Conservation (phyloP, 2,888 invertebrate genomes). For the Lepas anatifera region DNA sequence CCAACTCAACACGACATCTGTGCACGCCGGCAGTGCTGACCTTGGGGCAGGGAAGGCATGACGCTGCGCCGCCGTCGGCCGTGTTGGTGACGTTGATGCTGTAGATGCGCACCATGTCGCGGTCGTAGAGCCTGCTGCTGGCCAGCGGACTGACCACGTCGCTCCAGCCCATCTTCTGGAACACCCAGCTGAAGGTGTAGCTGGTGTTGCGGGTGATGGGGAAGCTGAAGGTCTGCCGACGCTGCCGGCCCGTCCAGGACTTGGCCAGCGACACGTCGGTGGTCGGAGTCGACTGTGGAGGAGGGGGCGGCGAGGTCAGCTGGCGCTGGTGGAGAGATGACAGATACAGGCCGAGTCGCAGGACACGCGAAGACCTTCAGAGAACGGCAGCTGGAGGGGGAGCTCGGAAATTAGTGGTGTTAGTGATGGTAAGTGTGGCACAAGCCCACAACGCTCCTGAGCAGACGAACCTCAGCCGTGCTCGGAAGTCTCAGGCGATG, state of each 20-base stretch:
- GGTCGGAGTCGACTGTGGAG: slow-evolving; percentile 32
- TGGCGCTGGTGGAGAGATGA: too few relatives aligned
- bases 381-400: too few relatives aligned
- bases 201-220: slow-evolving; percentile 35
- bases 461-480: too few relatives aligned
- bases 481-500: too few relatives aligned
- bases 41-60: slow-evolving; percentile 39
- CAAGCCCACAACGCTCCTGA: too few relatives aligned
- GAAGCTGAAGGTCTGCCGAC: slow-evolving; percentile 32
- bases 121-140: slow-evolving; percentile 18
- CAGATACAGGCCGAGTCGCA: too few relatives aligned
- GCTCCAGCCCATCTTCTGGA: slow-evolving; percentile 32
- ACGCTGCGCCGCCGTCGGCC: slow-evolving; percentile 41
- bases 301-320: slow-evolving; percentile 13
- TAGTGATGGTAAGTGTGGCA: too few relatives aligned
- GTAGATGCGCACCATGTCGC: slow-evolving; percentile 40
- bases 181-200: slow-evolving; percentile 39
- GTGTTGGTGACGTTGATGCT: slow-evolving; percentile 43
- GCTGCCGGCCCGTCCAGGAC: slow-evolving; percentile 34
- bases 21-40: slow-evolving; percentile 26
- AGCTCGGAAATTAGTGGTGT: too few relatives aligned
- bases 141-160: background rate
- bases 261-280: slow-evolving; percentile 35
- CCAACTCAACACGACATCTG: too few relatives aligned
- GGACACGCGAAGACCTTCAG: too few relatives aligned